Conservation (phyloP, 2,888 invertebrate species). For the Molorchus minor region DNA sequence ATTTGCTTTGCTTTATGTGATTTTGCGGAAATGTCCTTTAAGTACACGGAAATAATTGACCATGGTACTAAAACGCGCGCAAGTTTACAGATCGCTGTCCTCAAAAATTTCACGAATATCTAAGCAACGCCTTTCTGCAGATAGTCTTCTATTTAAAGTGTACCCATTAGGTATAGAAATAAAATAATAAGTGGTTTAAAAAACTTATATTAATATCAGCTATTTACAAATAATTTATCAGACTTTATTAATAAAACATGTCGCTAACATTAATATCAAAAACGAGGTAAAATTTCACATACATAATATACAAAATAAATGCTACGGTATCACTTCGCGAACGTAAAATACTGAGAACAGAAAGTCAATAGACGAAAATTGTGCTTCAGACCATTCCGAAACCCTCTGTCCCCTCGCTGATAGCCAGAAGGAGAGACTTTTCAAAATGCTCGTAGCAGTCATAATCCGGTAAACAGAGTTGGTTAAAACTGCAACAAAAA, state of each 20-base stretch:
- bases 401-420: conserved; percentile 95
- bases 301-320: conserved; percentile 18
- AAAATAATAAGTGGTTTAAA: conserved; percentile 7
- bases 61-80: too few relatives aligned
- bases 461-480: conserved; percentile 94
- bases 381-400: conserved; percentile 76
- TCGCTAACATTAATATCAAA: conserved; percentile 11
- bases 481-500: conserved; percentile 81
- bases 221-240: conserved; percentile 20
- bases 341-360: conserved; percentile 30
- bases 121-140: too few relatives aligned
- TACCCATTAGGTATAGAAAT: too few relatives aligned
- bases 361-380: conserved; percentile 25
- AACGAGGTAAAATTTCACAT: conserved; percentile 12
- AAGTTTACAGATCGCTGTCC: too few relatives aligned
- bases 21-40: too few relatives aligned
- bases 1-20: too few relatives aligned
- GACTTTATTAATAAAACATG: conserved; percentile 17
- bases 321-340: conserved; percentile 17
- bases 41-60: too few relatives aligned
- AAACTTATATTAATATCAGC: conserved; percentile 15
- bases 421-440: conserved; percentile 87
- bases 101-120: too few relatives aligned
- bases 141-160: too few relatives aligned
- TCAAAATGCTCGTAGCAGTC: conserved; percentile 94